Evolutionary conservation across 2,888 invertebrate genomes (phyloP), one percentile per base, ranked within the genome.

Genomic region (Polyommatus icarus): DNA sequence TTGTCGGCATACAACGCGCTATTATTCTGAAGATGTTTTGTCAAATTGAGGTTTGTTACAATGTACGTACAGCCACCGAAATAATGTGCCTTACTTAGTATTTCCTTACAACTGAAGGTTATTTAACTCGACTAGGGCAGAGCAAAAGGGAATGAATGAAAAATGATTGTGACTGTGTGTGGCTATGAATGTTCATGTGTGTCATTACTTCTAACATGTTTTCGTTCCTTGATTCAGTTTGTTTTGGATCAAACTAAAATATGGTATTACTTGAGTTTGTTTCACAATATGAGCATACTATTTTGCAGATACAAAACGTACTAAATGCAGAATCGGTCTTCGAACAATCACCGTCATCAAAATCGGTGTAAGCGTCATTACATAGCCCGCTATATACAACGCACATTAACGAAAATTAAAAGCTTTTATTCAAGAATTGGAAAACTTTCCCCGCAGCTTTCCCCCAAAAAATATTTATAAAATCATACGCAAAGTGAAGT

Each of bases 1-100:
- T 67, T 67, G 29, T 15, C 67, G 20, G 29, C 20, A 10, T 61
- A 61, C 24, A 29, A 15, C 29, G 67, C 6, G 67, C 67, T 18
- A 29, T 67, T 67, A 67, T 67, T 29, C 67, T 32, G 67, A 67
- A 67, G 67, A 67, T 67, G 67, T 61, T 61, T 61, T 29, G 12
- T 29, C 67, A 18, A 67, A 67, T 67, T 67, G 29, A 32, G 29
- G 67, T 67, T 67, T 67, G 67, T 67, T 29, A 67, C 67, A 29
- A 67, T 67, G 29, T 67, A 32, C 12, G 59, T 59, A 10, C 59
- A 59, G 59, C 0, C 10, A n/a, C 18, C 18, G 7, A 61, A 20
- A 24, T 61, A 24, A 61, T 3, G 8, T 4, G 24, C 24, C 8
- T 61, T 61, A 54, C 50, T 50, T 15, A 50, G 50, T 50, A 54